Base-by-base conservation (phyloP, 2,888 invertebrate species). In the Cephus rjabovi region DNA sequence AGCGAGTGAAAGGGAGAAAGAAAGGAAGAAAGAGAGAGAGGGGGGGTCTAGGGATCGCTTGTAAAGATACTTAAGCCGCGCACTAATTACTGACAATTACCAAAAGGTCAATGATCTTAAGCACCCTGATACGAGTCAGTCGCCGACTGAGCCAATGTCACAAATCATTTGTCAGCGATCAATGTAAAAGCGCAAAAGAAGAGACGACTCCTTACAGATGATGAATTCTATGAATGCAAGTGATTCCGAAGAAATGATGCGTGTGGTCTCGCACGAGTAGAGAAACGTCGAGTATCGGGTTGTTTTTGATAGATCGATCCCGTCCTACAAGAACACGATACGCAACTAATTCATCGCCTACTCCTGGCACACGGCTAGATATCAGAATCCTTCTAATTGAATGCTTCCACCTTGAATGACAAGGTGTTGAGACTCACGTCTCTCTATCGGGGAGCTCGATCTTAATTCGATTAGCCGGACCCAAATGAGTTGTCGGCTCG, bases 381-480 rank as follows among this genome's bases (percentile, higher is more conserved):
- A 71, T 71, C 56, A 79, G 75, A 73, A 74, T 74, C 77, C 34
- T 75, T 76, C 76, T 82, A 83, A 83, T 83, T 81, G 83, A 83
- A 82, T 79, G 79, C 79, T 77, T 78, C 81, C 69, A 76, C 56
- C 73, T 75, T 76, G 80, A 82, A 79, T 82, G 83, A 83, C 83
- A 82, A 82, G 83, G 82, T 81, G 82, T 81, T 81, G 83, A 84
- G 82, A 77, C 81, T 82, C 79, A 76, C 82, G 83, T 83, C 83
- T 83, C 82, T 79, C 77, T 83, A 83, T 83, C 83, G 77, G 76
- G 73, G 70, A 80, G 73, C 76, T 80, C 79, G 83, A 84, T 84
- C 84, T 84, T 82, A 82, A 84, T 84, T 84, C 82, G 83, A 84
- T 84, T 81, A 79, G 80, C 80, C 83, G 80, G 77, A 75, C 69